phyloP scores from a whole-genome alignment of 2,797 vertebrate genomes.

The Neosalanx taihuensis region DNA sequence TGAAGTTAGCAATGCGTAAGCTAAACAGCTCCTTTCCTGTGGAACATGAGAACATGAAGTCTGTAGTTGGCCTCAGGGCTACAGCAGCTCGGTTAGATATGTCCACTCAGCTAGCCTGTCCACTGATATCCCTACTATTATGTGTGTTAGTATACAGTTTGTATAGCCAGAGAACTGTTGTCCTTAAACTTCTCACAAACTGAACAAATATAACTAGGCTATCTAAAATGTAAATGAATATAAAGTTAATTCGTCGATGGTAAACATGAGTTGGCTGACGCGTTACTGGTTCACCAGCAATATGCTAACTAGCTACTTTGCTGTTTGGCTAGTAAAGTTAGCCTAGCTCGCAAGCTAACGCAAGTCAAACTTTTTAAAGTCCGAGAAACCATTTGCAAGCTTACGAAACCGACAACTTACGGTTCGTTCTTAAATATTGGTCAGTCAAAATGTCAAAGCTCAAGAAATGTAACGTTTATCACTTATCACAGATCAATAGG shows the following conservation, averaged over 20 bases:
- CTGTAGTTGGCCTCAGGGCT: too few relatives aligned
- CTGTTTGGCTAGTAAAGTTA: constrained; percentile 51
- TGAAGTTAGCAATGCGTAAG: constrained; percentile 64
- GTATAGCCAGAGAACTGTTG: background rate
- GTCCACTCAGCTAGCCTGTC: background rate
- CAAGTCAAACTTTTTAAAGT: constrained; percentile 6
- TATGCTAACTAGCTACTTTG: background rate
- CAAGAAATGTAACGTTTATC: background rate
- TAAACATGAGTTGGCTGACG: background rate
- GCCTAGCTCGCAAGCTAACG: background rate
- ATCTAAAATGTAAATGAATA: background rate
- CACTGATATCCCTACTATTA: background rate
- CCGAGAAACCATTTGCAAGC: background rate
- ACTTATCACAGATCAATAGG: constrained; percentile 31
- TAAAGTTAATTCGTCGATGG: background rate
- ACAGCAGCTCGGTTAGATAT: background rate
- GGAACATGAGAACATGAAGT: background rate
- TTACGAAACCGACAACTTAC: constrained; percentile 16
- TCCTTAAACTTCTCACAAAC: background rate
- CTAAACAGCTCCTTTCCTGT: constrained; percentile 42
- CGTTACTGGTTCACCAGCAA: background rate
- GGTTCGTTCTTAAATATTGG: background rate
- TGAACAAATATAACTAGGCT: background rate
- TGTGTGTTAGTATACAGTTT: background rate
- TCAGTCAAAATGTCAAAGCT: background rate